Evolutionary conservation across 2,113 vertebrate species (phyloP).

Genomic region (Falcunculus frontatus): DNA sequence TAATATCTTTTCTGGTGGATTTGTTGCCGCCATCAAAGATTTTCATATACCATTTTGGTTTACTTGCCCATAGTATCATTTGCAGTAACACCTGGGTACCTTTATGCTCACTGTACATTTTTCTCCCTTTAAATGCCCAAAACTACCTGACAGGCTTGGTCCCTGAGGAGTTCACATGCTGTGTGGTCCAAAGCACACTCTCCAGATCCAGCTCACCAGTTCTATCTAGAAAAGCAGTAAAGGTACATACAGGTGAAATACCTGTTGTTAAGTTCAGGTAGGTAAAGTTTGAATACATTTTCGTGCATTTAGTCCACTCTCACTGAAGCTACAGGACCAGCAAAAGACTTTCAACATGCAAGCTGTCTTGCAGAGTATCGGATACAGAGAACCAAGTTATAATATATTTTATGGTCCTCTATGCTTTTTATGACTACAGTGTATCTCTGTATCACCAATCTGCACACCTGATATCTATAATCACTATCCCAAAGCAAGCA

Average conservation of each 20-base stretch:
- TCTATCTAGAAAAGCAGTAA: background rate
- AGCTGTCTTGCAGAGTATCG: background rate
- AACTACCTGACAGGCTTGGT: background rate
- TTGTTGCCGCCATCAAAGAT: background rate
- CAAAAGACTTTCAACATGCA: background rate
- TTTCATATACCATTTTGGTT: background rate
- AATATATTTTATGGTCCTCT: background rate
- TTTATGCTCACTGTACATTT: background rate
- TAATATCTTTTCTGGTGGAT: background rate
- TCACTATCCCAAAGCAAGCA: background rate
- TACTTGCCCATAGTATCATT: background rate
- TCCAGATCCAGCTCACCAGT: background rate
- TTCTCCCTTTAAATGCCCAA: background rate
- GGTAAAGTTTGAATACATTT: background rate
- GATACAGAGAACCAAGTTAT: background rate
- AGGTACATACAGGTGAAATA: background rate
- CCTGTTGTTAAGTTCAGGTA: background rate
- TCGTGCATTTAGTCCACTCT: background rate
- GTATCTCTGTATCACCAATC: background rate
- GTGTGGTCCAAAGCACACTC: background rate
- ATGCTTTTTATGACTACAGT: background rate
- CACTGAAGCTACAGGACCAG: background rate
- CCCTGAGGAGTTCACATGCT: background rate
- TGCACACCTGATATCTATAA: background rate
- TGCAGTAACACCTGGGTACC: background rate